Percentiles rank a stretch among this genome's conserved stretches.
Evolutionary conservation across 2,797 vertebrate genomes (phyloP).

Genomic region (Schizopygopsis malacanthus): DNA sequence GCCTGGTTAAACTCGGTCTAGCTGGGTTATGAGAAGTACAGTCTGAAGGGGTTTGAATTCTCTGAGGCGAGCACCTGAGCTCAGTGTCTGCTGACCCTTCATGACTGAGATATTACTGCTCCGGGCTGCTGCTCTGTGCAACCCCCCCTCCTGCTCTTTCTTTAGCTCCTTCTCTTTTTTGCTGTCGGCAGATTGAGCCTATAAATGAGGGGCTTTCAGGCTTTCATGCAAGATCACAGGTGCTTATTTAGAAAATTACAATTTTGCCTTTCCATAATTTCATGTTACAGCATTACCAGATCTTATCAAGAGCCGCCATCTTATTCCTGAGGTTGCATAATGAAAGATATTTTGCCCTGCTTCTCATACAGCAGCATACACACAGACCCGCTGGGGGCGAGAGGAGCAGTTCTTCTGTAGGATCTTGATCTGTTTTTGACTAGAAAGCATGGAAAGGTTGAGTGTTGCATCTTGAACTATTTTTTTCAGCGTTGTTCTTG

Average conservation of each 20-base stretch:
- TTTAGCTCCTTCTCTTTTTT: conserved; percentile 64
- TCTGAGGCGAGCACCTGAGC: conserved; percentile 70
- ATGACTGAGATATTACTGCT: conserved; percentile 71
- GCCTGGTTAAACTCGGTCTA: conserved; percentile 58
- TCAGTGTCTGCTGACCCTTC: conserved; percentile 73
- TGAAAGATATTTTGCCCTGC: conserved; percentile 81
- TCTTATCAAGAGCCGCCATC: conserved; percentile 82
- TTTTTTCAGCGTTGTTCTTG: neutral
- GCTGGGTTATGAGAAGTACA: conserved; percentile 69
- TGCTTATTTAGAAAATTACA: conserved; percentile 86
- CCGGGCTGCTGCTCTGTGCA: conserved; percentile 70
- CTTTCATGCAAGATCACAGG: conserved; percentile 84
- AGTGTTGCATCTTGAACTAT: neutral
- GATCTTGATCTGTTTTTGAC: conserved; percentile 63
- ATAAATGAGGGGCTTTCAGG: conserved; percentile 79
- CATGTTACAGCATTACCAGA: conserved; percentile 85
- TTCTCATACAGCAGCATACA: conserved; percentile 30
- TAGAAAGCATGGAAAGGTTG: conserved; percentile 64
- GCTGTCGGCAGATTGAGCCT: conserved; percentile 71
- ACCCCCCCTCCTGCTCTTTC: conserved; percentile 62
- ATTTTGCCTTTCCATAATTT: conserved; percentile 86
- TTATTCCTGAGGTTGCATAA: conserved; percentile 85
- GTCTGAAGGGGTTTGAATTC: conserved; percentile 68
- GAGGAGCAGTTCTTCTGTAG: conserved; percentile 72
- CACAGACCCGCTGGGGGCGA: conserved; percentile 70